Percentiles rank a stretch among this genome's conserved stretches.
Conservation (phyloP, 1,140 invertebrate genomes). For the Cydia fagiglandana region DNA sequence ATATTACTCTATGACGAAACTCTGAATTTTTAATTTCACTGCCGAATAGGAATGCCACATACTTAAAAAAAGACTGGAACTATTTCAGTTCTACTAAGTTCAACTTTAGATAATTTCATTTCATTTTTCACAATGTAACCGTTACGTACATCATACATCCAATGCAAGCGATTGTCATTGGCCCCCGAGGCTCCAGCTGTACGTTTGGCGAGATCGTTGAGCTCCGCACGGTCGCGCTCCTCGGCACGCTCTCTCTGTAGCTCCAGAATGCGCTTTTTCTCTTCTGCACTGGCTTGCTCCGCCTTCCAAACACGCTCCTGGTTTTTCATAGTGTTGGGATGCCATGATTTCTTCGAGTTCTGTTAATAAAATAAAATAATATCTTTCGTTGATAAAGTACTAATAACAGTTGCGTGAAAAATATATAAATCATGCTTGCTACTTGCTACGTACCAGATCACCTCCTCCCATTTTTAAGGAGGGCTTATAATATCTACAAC, state of each 20-base stretch:
- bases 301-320: constrained; percentile 89
- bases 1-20: too few relatives aligned
- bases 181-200: constrained; percentile 79
- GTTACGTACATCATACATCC: constrained; percentile 92
- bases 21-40: too few relatives aligned
- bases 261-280: constrained; percentile 84
- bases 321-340: constrained; percentile 88
- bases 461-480: constrained; percentile 79
- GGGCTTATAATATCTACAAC: constrained; percentile 16
- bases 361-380: constrained; percentile 48
- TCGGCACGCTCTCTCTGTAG: constrained; percentile 84
- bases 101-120: too few relatives aligned
- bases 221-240: constrained; percentile 83
- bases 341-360: constrained; percentile 91
- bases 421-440: background rate
- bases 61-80: too few relatives aligned
- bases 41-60: too few relatives aligned
- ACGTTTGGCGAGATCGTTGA: constrained; percentile 82
- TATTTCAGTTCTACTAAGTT: too few relatives aligned
- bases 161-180: constrained; percentile 87
- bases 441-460: constrained; percentile 74
- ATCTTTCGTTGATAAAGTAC: background rate
- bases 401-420: background rate
- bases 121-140: constrained; percentile 23
- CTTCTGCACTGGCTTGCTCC: constrained; percentile 85